phyloP scores from a whole-genome alignment of 2,113 vertebrate genomes.

The Mirza zaza region DNA sequence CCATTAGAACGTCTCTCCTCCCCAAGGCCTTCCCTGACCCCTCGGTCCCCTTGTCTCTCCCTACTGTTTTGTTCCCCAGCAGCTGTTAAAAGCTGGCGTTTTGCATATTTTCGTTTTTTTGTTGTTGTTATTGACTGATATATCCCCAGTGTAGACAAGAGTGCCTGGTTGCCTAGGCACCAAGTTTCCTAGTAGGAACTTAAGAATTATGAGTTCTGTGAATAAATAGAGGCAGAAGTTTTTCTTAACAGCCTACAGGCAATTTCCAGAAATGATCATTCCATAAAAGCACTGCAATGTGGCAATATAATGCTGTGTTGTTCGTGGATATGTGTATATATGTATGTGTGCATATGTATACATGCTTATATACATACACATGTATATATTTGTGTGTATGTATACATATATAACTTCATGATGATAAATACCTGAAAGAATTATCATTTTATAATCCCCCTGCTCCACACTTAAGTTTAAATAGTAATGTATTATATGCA shows the following conservation, averaged over 20 bases:
- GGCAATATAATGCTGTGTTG: background rate
- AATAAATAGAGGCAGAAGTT: background rate
- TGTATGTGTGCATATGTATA: background rate
- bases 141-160: background rate
- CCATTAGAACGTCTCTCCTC: fast-evolving
- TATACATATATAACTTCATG: too few species aligned
- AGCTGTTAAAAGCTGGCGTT: too few species aligned
- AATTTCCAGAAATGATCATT: background rate
- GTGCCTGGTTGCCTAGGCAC: background rate
- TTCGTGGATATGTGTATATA: background rate
- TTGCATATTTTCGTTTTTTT: background rate
- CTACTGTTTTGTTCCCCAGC: too few species aligned
- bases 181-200: background rate
- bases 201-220: too few species aligned
- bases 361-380: background rate
- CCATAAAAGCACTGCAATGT: fast-evolving
- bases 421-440: background rate
- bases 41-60: fast-evolving
- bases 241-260: background rate
- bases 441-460: too few species aligned
- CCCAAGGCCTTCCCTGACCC: too few species aligned
- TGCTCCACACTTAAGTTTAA: background rate
- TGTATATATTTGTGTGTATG: fast-evolving
- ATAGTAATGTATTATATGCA: background rate
- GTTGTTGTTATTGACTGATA: background rate